Percentiles rank a stretch among this genome's conserved stretches.
Conservation (phyloP, 1,140 invertebrate species). For the Drosophila micromelanica region DNA sequence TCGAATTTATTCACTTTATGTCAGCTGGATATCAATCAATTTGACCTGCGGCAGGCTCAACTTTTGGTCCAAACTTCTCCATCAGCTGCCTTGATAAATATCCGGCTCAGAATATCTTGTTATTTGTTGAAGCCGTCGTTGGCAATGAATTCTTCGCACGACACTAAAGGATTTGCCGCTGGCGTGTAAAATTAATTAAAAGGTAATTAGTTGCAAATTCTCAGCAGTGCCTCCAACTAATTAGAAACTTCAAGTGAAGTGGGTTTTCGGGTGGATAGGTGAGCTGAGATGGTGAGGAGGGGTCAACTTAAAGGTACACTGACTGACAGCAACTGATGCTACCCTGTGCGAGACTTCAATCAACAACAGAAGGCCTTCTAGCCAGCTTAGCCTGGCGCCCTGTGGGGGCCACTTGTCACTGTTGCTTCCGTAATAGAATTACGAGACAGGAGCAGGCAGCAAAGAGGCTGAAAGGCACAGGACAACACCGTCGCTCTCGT, state of each 20-base stretch:
- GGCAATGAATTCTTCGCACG: constrained; percentile 63
- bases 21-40: constrained; percentile 40
- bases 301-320: constrained; percentile 53
- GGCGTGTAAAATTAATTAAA: constrained; percentile 76
- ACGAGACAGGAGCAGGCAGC: constrained; percentile 35
- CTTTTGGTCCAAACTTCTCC: not conserved
- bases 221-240: constrained; percentile 47
- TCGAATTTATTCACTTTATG: constrained; percentile 22
- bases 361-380: constrained; percentile 57
- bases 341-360: constrained; percentile 50
- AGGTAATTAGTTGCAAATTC: constrained; percentile 79
- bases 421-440: constrained; percentile 82
- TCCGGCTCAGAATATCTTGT: constrained; percentile 28
- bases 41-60: constrained; percentile 23
- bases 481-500: constrained; percentile 31
- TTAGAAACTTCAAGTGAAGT: constrained; percentile 37
- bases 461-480: constrained; percentile 5
- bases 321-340: constrained; percentile 40
- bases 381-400: constrained; percentile 34
- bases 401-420: constrained; percentile 73
- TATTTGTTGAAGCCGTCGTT: constrained; percentile 65
- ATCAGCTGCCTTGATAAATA: constrained; percentile 9
- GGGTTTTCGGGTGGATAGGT: not conserved
- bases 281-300: not conserved
- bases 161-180: constrained; percentile 46